Percentiles rank a stretch among this genome's conserved stretches.
phyloP scores from a whole-genome alignment of 2,113 vertebrate species.

The Marmota monax region DNA sequence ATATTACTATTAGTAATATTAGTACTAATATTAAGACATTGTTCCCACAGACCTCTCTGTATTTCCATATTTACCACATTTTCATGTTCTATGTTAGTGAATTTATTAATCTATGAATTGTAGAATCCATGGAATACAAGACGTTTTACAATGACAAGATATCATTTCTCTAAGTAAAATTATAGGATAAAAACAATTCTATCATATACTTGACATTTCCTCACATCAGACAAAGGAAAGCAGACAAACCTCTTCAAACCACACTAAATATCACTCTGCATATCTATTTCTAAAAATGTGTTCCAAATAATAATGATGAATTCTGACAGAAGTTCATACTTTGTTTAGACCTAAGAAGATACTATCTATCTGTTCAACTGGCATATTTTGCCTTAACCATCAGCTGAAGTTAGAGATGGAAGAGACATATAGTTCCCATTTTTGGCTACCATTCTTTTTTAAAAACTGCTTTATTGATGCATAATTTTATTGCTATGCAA shows the following conservation, averaged over 20 bases:
- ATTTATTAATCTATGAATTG: not conserved
- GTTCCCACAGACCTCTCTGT: not conserved
- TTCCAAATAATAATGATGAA: constrained; percentile 21
- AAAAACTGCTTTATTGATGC: not conserved
- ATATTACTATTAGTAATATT: not conserved
- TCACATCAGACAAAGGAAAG: not conserved
- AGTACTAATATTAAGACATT: not conserved
- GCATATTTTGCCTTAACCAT: constrained; percentile 28
- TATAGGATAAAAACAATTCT: not conserved
- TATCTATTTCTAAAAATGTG: not conserved
- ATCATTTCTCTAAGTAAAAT: constrained; percentile 21
- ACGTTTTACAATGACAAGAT: not conserved
- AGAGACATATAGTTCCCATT: not conserved
- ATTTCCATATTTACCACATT: constrained; percentile 19
- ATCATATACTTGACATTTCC: not conserved
- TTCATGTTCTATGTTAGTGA: constrained; percentile 22
- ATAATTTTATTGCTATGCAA: constrained; percentile 17
- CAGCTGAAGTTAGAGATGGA: not conserved
- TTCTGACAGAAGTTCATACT: constrained; percentile 13
- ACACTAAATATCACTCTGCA: not conserved
- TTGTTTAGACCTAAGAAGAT: constrained; percentile 3
- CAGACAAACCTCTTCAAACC: constrained; percentile 7
- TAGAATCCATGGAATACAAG: not conserved
- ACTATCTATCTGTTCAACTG: not conserved
- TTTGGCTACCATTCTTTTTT: not conserved